Evolutionary conservation across 2,888 invertebrate genomes (phyloP).

Genomic region (Leptopilina drosophilae): DNA sequence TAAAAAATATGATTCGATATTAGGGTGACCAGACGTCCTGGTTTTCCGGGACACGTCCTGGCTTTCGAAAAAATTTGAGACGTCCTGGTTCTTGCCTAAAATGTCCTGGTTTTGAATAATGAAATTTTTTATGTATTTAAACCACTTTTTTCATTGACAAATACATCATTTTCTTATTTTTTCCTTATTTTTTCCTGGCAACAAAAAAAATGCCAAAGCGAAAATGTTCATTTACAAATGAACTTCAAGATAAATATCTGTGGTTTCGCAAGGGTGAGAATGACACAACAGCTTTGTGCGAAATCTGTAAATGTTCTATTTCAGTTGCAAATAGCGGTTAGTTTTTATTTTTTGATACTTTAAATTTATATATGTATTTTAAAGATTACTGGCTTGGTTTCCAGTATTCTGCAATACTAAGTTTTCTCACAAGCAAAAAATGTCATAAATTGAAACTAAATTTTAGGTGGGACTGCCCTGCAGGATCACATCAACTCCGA

Average conservation of each 20-base stretch:
- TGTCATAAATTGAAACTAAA: not conserved
- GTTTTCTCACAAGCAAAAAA: not conserved
- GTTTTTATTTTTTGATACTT: not conserved
- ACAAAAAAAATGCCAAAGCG: too few relatives aligned
- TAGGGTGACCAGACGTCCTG: too few relatives aligned
- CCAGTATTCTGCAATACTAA: not conserved
- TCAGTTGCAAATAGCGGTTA: not conserved
- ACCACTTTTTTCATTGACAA: too few relatives aligned
- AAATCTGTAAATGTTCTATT: not conserved
- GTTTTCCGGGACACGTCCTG: too few relatives aligned
- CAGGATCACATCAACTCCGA: constrained; percentile 4
- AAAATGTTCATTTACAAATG: not conserved
- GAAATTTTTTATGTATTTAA: too few relatives aligned
- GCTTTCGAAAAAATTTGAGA: too few relatives aligned
- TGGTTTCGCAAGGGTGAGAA: not conserved
- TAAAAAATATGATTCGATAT: not conserved
- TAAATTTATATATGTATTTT: not conserved
- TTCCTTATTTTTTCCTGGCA: too few relatives aligned
- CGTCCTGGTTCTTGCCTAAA: too few relatives aligned
- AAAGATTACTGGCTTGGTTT: too few relatives aligned
- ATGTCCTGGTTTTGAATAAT: too few relatives aligned
- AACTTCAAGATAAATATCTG: not conserved
- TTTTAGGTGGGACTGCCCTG: not conserved
- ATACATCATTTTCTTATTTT: too few relatives aligned
- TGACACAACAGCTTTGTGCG: not conserved